Evolutionary conservation across 2,888 invertebrate species (phyloP).

Genomic region (Pristionchus maxplancki): DNA sequence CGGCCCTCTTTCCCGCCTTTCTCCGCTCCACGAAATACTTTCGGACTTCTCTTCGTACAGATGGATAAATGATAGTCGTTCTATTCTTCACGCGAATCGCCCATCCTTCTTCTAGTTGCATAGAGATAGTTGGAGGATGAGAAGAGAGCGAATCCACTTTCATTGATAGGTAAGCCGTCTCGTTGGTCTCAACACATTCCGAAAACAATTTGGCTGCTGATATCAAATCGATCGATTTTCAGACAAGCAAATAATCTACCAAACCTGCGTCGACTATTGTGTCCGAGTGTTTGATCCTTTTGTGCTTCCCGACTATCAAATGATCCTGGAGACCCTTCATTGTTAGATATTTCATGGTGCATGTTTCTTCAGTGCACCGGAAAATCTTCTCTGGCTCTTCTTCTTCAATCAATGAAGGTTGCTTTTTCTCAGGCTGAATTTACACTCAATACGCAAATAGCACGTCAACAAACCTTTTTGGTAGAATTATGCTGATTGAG

Average conservation of each 20-base stretch:
- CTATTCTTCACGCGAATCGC: not conserved
- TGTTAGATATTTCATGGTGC: no score
- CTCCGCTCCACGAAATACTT: not conserved
- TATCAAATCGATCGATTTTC: not conserved
- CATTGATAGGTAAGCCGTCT: not conserved
- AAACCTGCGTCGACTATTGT: not conserved
- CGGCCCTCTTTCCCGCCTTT: conserved; percentile 13
- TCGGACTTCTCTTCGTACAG: not conserved
- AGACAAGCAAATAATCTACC: not conserved
- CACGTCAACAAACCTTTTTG: no score
- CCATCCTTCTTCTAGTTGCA: not conserved
- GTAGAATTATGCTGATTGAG: no score
- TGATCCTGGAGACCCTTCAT: no score
- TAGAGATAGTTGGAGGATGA: not conserved
- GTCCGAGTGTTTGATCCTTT: not conserved
- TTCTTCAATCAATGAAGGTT: no score
- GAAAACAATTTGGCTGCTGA: not conserved
- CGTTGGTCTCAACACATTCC: not conserved
- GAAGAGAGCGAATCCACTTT: not conserved
- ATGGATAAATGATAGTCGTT: not conserved
- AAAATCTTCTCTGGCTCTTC: no score
- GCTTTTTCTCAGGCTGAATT: no score
- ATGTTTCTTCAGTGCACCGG: no score
- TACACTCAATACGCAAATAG: no score
- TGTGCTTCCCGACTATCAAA: not conserved